Percentiles rank a stretch among this genome's conserved stretches.
Conservation (phyloP, 2,113 vertebrate genomes). For the Dermatemys mawii region DNA sequence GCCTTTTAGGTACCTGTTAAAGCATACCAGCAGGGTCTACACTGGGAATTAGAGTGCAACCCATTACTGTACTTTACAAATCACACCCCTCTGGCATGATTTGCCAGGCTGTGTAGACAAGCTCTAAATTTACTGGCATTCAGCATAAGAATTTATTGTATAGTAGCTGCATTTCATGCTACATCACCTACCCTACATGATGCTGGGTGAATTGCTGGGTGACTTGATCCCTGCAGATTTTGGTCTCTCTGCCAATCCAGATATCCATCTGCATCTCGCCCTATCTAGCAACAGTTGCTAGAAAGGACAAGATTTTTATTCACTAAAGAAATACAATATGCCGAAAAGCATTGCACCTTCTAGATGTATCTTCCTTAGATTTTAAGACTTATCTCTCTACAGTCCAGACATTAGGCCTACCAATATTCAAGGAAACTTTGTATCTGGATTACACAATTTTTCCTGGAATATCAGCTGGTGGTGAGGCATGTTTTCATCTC, state of each 20-base stretch:
- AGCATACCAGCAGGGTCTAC: neutral
- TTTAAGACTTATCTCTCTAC: neutral
- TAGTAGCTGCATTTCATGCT: neutral
- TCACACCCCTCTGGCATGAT: neutral
- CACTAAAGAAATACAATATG: neutral
- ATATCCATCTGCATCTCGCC: neutral
- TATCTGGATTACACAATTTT: neutral
- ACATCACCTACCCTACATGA: neutral
- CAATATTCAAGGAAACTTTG: neutral
- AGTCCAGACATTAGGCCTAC: neutral
- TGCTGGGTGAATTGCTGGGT: neutral
- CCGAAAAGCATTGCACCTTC: neutral
- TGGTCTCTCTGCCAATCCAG: neutral
- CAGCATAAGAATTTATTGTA: neutral
- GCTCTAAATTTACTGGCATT: neutral
- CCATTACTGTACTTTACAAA: neutral
- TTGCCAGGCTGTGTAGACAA: neutral
- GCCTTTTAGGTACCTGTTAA: neutral
- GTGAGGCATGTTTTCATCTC: neutral
- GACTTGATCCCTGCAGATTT: neutral
- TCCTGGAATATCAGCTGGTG: neutral
- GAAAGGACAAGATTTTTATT: neutral
- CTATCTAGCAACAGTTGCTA: neutral
- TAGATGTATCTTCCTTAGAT: neutral
- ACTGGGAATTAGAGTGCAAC: neutral